phyloP scores from a whole-genome alignment of 2,797 vertebrate genomes.

The Pampus argenteus region DNA sequence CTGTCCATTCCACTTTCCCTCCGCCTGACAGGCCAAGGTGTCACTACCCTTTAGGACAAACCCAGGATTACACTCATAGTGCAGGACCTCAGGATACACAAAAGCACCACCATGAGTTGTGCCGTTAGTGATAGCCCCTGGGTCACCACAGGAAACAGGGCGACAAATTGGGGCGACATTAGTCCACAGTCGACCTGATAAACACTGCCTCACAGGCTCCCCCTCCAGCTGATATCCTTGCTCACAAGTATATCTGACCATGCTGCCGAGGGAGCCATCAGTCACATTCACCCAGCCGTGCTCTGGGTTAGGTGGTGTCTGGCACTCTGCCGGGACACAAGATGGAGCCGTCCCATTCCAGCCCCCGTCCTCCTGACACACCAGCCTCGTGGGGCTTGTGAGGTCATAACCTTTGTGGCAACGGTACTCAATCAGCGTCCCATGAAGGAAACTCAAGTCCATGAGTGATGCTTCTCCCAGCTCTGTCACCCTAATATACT shows the following conservation, averaged over 20 bases:
- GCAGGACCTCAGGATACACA: slow-evolving; percentile 80
- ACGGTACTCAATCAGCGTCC: slow-evolving; percentile 87
- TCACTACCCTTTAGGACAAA: slow-evolving; percentile 87
- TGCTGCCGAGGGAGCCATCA: slow-evolving; percentile 86
- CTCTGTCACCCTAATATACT: slow-evolving; percentile 84
- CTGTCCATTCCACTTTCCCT: slow-evolving; percentile 88
- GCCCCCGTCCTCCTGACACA: slow-evolving; percentile 92
- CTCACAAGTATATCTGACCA: slow-evolving; percentile 88
- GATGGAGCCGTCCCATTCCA: slow-evolving; percentile 95
- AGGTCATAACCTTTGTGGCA: slow-evolving; percentile 93
- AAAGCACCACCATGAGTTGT: slow-evolving; percentile 83
- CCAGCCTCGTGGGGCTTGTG: slow-evolving; percentile 81
- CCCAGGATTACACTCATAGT: slow-evolving; percentile 89
- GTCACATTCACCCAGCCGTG: slow-evolving; percentile 89
- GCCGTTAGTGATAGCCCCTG: slow-evolving; percentile 84
- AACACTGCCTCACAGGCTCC: slow-evolving; percentile 87
- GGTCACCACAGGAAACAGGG: slow-evolving; percentile 84
- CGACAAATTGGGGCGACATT: slow-evolving; percentile 84
- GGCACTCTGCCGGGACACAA: slow-evolving; percentile 91
- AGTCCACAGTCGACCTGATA: slow-evolving; percentile 90
- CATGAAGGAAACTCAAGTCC: slow-evolving; percentile 90
- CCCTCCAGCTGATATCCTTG: slow-evolving; percentile 89
- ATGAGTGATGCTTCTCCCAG: slow-evolving; percentile 55
- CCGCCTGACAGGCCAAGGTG: slow-evolving; percentile 86
- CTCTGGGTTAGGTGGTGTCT: slow-evolving; percentile 84